These are phyloP conservation scores for Chloroceryle amazona DNA, from an alignment of 2,797 vertebrate species.

Conservation along the genomic window DNA sequence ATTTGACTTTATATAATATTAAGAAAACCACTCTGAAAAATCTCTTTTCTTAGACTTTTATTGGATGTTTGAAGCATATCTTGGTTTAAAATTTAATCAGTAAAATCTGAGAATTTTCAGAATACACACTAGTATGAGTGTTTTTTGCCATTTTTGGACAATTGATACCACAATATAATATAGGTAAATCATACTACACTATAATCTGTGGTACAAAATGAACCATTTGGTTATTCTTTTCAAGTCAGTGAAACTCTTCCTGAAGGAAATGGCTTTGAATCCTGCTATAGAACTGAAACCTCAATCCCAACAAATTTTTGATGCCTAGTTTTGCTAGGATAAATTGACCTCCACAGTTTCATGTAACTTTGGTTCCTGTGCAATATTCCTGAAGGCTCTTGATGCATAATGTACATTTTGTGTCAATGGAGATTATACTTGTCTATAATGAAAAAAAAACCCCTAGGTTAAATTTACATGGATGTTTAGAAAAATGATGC, in stretches of 20 bases:
- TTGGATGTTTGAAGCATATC: conserved; percentile 74
- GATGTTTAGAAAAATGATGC: neutral
- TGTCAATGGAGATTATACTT: neutral
- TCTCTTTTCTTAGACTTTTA: conserved; percentile 25
- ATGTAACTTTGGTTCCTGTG: neutral
- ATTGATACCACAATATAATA: neutral
- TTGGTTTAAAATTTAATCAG: conserved; percentile 51
- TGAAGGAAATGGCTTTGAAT: neutral
- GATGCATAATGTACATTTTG: neutral
- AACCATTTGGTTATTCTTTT: neutral
- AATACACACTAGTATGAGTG: neutral
- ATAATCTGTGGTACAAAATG: neutral
- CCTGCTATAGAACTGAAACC: neutral
- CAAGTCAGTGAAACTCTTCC: neutral
- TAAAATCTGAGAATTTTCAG: neutral
- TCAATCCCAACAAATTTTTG: neutral
- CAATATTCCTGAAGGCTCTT: neutral
- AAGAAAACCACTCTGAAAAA: neutral
- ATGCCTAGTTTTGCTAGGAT: neutral
- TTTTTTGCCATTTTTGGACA: neutral
- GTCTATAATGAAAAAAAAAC: neutral
- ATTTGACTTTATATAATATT: conserved; percentile 16
- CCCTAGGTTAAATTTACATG: neutral
- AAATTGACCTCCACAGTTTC: neutral
- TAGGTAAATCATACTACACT: neutral